Evolutionary conservation across 2,888 invertebrate genomes (phyloP).

Genomic region (Ariolimax columbianus): DNA sequence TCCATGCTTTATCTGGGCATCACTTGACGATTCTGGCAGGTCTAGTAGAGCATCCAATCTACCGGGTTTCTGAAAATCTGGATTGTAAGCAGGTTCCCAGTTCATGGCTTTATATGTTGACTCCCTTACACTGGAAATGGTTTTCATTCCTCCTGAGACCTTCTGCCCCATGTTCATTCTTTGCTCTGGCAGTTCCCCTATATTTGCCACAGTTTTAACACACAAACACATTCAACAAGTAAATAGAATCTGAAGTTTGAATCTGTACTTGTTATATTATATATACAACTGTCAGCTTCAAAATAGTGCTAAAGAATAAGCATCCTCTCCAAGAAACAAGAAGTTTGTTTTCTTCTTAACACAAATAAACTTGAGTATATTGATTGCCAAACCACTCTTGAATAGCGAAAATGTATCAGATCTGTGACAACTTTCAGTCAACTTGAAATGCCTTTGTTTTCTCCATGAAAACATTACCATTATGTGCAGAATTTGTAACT

Average conservation of each 20-base stretch:
- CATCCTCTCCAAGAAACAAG: not conserved
- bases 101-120: slow-evolving; percentile 73
- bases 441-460: not conserved
- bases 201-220: slow-evolving; percentile 1
- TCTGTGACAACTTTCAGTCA: not conserved
- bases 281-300: not conserved
- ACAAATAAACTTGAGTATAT: not conserved
- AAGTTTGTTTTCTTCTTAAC: not conserved
- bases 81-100: slow-evolving; percentile 74
- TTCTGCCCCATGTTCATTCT: slow-evolving; percentile 99
- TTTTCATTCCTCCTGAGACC: slow-evolving; percentile 85
- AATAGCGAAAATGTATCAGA: not conserved
- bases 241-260: not conserved
- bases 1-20: slow-evolving; percentile 93
- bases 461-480: not conserved
- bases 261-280: not conserved
- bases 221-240: slow-evolving; percentile 30
- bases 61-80: slow-evolving; percentile 87
- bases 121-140: slow-evolving; percentile 73
- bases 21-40: slow-evolving; percentile 94
- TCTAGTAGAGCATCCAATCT: slow-evolving; percentile 96
- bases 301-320: too few relatives aligned
- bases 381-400: not conserved
- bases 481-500: not conserved
- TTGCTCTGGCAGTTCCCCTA: slow-evolving; percentile 50